Base-by-base conservation (phyloP, 2,888 invertebrate species). In the Criorhina ranunculi region DNA sequence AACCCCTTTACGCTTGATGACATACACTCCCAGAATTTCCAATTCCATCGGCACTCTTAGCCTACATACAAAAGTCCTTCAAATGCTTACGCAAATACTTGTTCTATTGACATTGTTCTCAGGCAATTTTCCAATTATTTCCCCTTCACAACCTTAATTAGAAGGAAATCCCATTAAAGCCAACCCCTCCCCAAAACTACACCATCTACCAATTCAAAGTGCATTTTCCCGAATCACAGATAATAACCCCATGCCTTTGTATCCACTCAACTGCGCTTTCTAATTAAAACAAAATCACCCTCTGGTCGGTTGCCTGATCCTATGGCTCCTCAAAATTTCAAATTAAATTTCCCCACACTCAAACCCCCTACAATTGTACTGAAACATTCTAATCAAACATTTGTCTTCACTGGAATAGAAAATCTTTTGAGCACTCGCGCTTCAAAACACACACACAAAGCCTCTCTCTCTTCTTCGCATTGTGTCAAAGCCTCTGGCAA, bases 251-350 rank as follows among this genome's bases (percentile, higher is more conserved):
- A 12, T 42, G 35, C 24, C 24, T 55, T 46, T 49, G 64, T 57
- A 57, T 57, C 57, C 67, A 76, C 67, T 76, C 77, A 70, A 78
- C 53, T 78, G 77, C 69, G 62, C 46, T 55, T 55, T 78, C 69
- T 70, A 78, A 78, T 77, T 77, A 69, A 77, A 69, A 77, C 60
- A 44, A 44, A 69, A 33, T 7, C 69, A 44, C 42, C 49, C 33
- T 8, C 5, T 6, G n/a, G n/a, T 29, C 12, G 29, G 0, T 17
- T 9, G 33, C 12, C 24, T 2, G 9, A 11, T 6, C 12, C 24
- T 24, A 24, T 24, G 42, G 15, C 35, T 49, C n/a, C 11, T 70
- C 17, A 17, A 46, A 72, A 53, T 55, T 70, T 46, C 11, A 70
- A 78, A 78, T 69, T 55, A 62, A 49, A 69, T 60, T 67, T 37